Percentiles rank a stretch among this genome's conserved stretches.
Conservation (phyloP, 2,797 vertebrate species). For the Alcedo quadribrachys region DNA sequence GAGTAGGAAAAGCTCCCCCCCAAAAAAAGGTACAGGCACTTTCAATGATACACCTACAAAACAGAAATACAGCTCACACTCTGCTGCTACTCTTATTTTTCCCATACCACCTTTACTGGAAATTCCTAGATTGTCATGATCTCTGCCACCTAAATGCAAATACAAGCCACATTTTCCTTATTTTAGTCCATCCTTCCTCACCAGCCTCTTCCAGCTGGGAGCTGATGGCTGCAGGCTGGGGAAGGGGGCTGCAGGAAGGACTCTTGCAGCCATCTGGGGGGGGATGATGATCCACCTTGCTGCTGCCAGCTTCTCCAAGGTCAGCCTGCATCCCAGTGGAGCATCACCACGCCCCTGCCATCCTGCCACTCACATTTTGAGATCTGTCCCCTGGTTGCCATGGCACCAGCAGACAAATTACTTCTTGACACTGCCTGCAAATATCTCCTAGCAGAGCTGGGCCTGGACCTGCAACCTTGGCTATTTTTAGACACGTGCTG, state of each 20-base stretch:
- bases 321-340: accelerated
- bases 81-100: neutral
- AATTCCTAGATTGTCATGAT: neutral
- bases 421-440: conserved; percentile 52
- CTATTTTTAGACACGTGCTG: conserved; percentile 72
- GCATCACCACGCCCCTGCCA: neutral
- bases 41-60: neutral
- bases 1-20: neutral
- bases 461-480: conserved; percentile 57
- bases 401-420: conserved; percentile 58
- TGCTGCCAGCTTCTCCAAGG: neutral
- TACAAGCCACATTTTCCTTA: neutral
- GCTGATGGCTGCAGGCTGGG: neutral
- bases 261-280: neutral
- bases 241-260: neutral
- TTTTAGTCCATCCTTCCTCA: neutral
- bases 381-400: conserved; percentile 55
- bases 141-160: neutral
- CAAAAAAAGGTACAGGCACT: neutral
- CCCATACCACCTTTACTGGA: neutral
- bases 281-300: neutral
- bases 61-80: neutral
- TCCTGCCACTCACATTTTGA: conserved; percentile 26
- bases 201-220: neutral
- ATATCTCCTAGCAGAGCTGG: conserved; percentile 39